A percentile compares a stretch with the other conserved stretches of the same genome.
phyloP scores from a whole-genome alignment of 1,140 invertebrate species.

The Cecropterus lyciades region DNA sequence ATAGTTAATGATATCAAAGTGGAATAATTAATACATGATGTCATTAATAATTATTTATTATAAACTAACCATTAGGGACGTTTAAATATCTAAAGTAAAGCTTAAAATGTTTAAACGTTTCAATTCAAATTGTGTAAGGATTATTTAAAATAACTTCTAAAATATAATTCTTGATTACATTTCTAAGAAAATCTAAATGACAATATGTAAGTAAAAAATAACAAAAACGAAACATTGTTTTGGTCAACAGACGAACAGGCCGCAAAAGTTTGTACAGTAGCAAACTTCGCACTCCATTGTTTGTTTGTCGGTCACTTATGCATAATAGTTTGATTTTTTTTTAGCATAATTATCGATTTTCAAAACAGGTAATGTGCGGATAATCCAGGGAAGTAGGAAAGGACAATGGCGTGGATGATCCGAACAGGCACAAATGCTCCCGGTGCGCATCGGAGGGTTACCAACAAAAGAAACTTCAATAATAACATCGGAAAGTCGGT shows the following conservation, averaged over 20 bases:
- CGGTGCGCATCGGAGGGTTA: slow-evolving; percentile 63
- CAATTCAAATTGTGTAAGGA: too few species aligned
- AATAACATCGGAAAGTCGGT: slow-evolving; percentile 79
- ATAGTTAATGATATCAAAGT: too few species aligned
- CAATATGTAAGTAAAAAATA: slow-evolving; percentile 4
- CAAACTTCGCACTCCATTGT: slow-evolving; percentile 54
- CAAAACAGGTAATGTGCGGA: slow-evolving; percentile 78
- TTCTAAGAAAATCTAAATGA: slow-evolving; percentile 6
- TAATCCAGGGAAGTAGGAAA: slow-evolving; percentile 68
- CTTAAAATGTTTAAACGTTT: too few species aligned
- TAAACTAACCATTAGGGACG: too few species aligned
- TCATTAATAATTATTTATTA: too few species aligned
- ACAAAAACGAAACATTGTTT: slow-evolving; percentile 41
- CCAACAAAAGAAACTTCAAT: slow-evolving; percentile 70
- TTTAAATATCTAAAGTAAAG: too few species aligned
- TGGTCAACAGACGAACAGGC: slow-evolving; percentile 48
- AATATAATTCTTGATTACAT: too few species aligned
- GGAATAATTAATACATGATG: too few species aligned
- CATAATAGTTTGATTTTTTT: slow-evolving; percentile 61
- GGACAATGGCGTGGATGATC: slow-evolving; percentile 66
- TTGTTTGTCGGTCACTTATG: slow-evolving; percentile 65
- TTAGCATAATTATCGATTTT: slow-evolving; percentile 68
- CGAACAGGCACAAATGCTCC: slow-evolving; percentile 53
- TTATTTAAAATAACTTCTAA: too few species aligned
- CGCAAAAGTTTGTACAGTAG: slow-evolving; percentile 53